A percentile compares a stretch with the other conserved stretches of the same genome.
Conservation (phyloP, 2,113 vertebrate species). For the Genyomyrus donnyi region DNA sequence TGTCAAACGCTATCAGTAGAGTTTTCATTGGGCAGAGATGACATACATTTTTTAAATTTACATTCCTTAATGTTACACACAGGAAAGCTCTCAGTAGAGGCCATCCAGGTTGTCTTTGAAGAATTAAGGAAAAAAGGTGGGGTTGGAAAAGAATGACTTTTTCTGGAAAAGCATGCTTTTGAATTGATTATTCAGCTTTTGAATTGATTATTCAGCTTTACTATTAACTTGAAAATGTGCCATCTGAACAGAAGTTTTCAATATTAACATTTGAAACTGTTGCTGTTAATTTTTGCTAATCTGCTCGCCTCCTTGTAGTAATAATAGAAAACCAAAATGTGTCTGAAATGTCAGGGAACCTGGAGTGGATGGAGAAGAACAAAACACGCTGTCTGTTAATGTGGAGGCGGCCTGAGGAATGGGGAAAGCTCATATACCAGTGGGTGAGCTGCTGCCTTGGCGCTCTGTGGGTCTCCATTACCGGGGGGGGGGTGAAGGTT, state of each 20-base stretch:
- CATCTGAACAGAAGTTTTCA: background rate
- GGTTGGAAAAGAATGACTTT: background rate
- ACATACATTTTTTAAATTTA: background rate
- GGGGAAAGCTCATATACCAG: constrained; percentile 94
- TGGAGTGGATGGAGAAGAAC: constrained; percentile 96
- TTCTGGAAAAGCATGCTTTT: background rate
- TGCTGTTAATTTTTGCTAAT: background rate
- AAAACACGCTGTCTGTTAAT: constrained; percentile 93
- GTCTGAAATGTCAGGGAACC: constrained; percentile 68
- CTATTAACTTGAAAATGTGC: background rate
- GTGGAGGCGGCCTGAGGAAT: constrained; percentile 95
- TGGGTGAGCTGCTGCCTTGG: constrained; percentile 72
- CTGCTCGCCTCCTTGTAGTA: background rate
- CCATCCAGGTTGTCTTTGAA: constrained; percentile 89
- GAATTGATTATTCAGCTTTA: background rate
- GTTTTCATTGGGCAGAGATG: background rate
- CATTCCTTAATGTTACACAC: constrained; percentile 56
- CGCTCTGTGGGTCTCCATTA: background rate
- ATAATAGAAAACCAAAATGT: background rate
- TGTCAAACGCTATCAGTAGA: background rate
- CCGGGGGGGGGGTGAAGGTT: background rate
- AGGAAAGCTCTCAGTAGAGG: constrained; percentile 88
- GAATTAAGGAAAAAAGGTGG: constrained; percentile 93
- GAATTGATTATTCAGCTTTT: background rate
- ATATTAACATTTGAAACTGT: background rate